Evolutionary conservation across 2,888 invertebrate species (phyloP).

Genomic region (Tetragnatha montana): DNA sequence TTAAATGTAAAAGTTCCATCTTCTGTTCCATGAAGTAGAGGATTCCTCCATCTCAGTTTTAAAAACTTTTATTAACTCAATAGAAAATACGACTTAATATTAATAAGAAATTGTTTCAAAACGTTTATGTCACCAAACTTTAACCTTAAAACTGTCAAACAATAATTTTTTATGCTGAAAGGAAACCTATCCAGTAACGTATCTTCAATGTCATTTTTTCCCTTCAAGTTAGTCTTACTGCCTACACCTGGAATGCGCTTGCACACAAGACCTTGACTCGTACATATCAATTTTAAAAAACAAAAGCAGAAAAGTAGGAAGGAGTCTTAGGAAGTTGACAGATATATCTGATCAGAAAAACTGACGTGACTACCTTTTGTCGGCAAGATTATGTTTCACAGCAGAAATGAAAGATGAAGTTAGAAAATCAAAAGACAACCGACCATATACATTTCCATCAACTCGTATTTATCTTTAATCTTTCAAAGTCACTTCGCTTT

Average conservation of each 20-base stretch:
- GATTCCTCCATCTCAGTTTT: too few relatives aligned
- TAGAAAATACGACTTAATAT: too few relatives aligned
- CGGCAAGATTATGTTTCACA: slow-evolving; percentile 22
- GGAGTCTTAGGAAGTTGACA: slow-evolving; percentile 6
- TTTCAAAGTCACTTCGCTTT: slow-evolving; percentile 29
- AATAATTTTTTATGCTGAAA: too few relatives aligned
- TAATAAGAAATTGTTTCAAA: too few relatives aligned
- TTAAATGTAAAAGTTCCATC: too few relatives aligned
- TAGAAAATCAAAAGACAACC: not conserved
- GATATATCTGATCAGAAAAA: slow-evolving; percentile 21
- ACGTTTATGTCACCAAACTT: too few relatives aligned
- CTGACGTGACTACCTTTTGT: slow-evolving; percentile 11
- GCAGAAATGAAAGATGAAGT: slow-evolving; percentile 22
- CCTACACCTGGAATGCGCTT: not conserved
- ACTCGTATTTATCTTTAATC: slow-evolving; percentile 26
- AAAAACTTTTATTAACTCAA: too few relatives aligned
- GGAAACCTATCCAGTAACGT: too few relatives aligned
- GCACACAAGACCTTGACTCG: not conserved
- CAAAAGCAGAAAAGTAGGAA: not conserved
- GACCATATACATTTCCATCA: not conserved
- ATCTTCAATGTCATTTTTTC: too few relatives aligned
- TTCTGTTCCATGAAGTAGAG: too few relatives aligned
- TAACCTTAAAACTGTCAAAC: too few relatives aligned
- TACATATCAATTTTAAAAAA: not conserved
- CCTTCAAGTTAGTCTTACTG: not conserved